Percentiles rank a stretch among this genome's conserved stretches.
phyloP scores from a whole-genome alignment of 2,888 invertebrate genomes.

The Drosophila anomelani region DNA sequence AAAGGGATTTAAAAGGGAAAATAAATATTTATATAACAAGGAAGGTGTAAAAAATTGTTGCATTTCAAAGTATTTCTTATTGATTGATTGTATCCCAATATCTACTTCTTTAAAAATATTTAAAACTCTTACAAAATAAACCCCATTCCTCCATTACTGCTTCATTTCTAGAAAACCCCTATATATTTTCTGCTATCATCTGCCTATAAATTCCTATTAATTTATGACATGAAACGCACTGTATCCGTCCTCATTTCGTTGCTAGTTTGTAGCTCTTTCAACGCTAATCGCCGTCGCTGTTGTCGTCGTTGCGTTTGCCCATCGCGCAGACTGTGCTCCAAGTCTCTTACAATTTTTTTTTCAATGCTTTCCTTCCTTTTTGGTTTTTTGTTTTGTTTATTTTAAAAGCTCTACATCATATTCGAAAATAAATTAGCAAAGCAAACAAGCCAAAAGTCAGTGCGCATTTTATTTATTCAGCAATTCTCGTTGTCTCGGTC shows the following conservation, averaged over 20 bases:
- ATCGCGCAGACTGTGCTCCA: slow-evolving; percentile 30
- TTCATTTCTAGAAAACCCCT: neutral
- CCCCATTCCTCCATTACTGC: neutral
- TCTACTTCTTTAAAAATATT: too few relatives aligned
- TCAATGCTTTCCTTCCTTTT: slow-evolving; percentile 34
- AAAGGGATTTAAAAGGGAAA: neutral
- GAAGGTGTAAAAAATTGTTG: too few relatives aligned
- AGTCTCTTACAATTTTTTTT: slow-evolving; percentile 18
- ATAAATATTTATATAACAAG: too few relatives aligned
- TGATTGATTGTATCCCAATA: neutral
- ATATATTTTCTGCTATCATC: neutral
- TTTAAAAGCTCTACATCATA: slow-evolving; percentile 79
- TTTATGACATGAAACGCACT: slow-evolving; percentile 22
- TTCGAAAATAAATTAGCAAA: slow-evolving; percentile 77
- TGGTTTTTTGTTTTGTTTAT: slow-evolving; percentile 57
- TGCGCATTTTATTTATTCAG: slow-evolving; percentile 53
- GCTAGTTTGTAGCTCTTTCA: slow-evolving; percentile 28
- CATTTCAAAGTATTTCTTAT: too few relatives aligned
- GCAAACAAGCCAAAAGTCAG: slow-evolving; percentile 64
- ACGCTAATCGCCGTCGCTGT: slow-evolving; percentile 22
- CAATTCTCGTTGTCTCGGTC: slow-evolving; percentile 26
- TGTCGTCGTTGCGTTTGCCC: slow-evolving; percentile 1
- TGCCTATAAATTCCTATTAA: neutral
- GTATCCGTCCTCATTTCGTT: slow-evolving; percentile 4
- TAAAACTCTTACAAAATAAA: neutral